Percentiles rank a stretch among this genome's conserved stretches.
Conservation (phyloP, 2,888 invertebrate genomes). For the Rambutsinella grinnellia region DNA sequence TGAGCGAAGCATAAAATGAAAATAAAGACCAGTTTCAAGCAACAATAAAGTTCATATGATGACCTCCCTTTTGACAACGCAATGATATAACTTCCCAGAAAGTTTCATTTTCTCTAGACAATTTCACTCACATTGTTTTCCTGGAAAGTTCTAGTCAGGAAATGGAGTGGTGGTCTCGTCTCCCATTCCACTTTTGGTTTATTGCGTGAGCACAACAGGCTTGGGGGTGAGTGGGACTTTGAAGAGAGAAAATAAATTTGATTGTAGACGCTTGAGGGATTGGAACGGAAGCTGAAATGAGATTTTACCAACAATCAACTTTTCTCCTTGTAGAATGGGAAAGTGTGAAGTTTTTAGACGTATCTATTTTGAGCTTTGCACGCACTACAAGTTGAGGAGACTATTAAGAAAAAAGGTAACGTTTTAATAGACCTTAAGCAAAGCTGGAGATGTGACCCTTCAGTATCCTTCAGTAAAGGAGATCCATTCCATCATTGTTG, state of each 20-base stretch:
- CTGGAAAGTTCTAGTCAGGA: neutral
- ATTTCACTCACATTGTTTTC: no score
- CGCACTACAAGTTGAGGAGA: no score
- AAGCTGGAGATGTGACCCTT: no score
- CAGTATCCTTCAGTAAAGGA: no score
- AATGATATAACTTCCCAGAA: no score
- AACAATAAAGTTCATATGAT: no score
- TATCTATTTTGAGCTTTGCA: neutral
- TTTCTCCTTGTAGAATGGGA: neutral
- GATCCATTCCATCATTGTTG: no score
- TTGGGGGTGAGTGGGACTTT: slow-evolving; percentile 32
- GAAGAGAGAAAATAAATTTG: slow-evolving; percentile 43
- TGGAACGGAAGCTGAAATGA: slow-evolving; percentile 42
- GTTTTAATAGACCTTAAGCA: no score
- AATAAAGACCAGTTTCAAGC: no score
- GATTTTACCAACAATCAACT: slow-evolving; percentile 9
- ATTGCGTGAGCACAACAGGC: neutral
- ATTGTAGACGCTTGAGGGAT: slow-evolving; percentile 37
- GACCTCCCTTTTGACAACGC: neutral
- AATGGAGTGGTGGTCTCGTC: no score
- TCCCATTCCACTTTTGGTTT: neutral
- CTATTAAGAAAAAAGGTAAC: no score
- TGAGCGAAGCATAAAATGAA: no score
- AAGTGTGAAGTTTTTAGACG: neutral
- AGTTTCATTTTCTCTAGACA: neutral